Evolutionary conservation across 2,797 vertebrate genomes (phyloP), one percentile per base, ranked within the genome.

Genomic region (Cuniculus paca): DNA sequence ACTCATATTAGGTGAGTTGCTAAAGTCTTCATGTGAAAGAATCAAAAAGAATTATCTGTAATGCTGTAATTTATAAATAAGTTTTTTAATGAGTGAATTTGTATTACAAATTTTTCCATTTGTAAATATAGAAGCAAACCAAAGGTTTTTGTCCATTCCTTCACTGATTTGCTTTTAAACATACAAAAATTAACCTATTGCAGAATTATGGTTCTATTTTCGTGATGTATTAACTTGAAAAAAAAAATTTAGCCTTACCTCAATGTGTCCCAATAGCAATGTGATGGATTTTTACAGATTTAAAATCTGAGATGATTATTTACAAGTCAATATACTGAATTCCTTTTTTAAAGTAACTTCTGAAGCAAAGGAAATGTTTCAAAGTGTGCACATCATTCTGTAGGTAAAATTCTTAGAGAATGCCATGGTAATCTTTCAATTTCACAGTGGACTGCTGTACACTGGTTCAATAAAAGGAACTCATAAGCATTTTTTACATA

Each of bases 91-190:
- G 97, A 98, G 98, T 98, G 98, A 98, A 98, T 98, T 98, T 98
- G n/a, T n/a, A n/a, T n/a, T n/a, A n/a, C n/a, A n/a, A n/a, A n/a
- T n/a, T n/a, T n/a, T n/a, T n/a, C n/a, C 98, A 98, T 98, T 98
- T 98, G 98, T 98, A 98, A 98, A 98, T 98, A 98, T 96, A 94
- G 98, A 98, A 98, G 98, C 98, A 98, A 98, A 98, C 98, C 98
- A 98, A 98, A 98, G 98, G 98, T 98, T 98, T 98, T 94, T 98
- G 98, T 98, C 98, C 97, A 97, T 98, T 98, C 97, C 97, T 98
- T 98, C 98, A 97, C 98, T 98, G 98, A 97, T 98, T 98, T 98
- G 98, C 97, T 98, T 98, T 98, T 97, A 97, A 87, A 50, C 10
- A 50, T 50, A 50, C 9, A 50, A 50, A 50, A 50, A 50, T 12